Evolutionary conservation across 1,140 invertebrate species (phyloP), one percentile per base, ranked within the genome.

Genomic region (Trachymyrmex cornetzi): DNA sequence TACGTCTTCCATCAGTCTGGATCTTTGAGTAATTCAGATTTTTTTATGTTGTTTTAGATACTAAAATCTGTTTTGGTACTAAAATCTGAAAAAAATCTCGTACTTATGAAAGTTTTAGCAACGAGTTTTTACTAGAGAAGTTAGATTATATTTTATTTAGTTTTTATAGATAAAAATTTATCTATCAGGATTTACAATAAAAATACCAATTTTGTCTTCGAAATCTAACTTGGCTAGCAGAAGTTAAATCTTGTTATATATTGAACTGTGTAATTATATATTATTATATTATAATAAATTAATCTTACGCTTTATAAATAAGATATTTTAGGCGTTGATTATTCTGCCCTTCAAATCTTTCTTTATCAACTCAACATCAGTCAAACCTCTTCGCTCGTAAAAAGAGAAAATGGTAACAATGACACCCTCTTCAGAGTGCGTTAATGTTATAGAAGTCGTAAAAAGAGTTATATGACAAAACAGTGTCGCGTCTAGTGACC

Each of bases 401-500:
- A 84, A 59, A 22, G 9, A 75, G 16, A 44, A 12, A 2, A 44
- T 16, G 67, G 38, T 2, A 44, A 79, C 61, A 53, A 80, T 53
- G 48, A 67, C 61, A 44, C 9, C 14, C 64, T 53, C 5, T 38
- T 14, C 55, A 61, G 75, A 14, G 67, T 55, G 38, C 80, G 69
- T 84, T 72, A 48, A 74, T 84, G 44, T 75, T 61, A 75, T 27
- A 12, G 11, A 16, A n/a, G 2, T 61, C 67, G 67, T 82, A 82
- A 82, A 82, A 82, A 11, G n/a, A 61, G 77, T 69, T 16, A 16
- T 44, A 12, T 57, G 30, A 81, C 24, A 55, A 57, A 6, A 22
- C 14, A 12, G 7, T 22, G 55, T 0, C 16, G n/a, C 14, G 34
- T 48, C 30, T 74, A 66, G 59, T 67, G 38, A 85, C 82, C 53